Base-by-base conservation (phyloP, 2,113 vertebrate species). In the Ochotona princeps region DNA sequence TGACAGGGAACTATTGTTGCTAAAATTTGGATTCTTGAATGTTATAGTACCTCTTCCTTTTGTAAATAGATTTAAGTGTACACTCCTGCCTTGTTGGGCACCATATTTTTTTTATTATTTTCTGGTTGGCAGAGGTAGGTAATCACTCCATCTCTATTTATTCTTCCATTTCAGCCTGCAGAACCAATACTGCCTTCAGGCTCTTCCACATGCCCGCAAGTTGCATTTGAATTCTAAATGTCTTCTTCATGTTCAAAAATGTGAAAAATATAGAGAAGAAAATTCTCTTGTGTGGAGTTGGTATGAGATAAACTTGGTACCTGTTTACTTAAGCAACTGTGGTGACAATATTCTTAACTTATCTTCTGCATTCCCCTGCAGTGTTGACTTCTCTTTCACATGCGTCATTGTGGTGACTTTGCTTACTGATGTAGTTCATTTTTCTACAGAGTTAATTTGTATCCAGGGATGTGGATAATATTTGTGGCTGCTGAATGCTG, bases 11-110 rank as follows among this genome's bases (percentile, higher is more conserved):
- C 23, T 78, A 67, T 73, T 76, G 21, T 65, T 94, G n/a, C 88
- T 95, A 95, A 97, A 97, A 92, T 87, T 13, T 83, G 28, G 94
- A 26, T 69, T 94, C 54, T 12, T 86, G 61, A 87, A 95, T 95
- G n/a, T 73, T 20, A n/a, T 78, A 72, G 65, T 87, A 74, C 67
- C 81, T 1, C 60, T 14, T 94, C 81, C 75, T 51, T 79, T 84
- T 51, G 13, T 5, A 26, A 63, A 3, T 28, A 44, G 54, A 21
- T 25, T 67, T 61, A 82, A 75, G 30, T n/a, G 30, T 70, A n/a
- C 30, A n/a, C 4, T 49, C 30, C 63, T 93, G 61, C 30, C 72
- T 87, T 32, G 30, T 66, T 93, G 44, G 54, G 81, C 65, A 79
- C 63, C 47, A n/a, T 25, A 49, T 54, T 92, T 76, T 44, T 44